A percentile compares a stretch with the other conserved stretches of the same genome.
Conservation (phyloP, 2,113 vertebrate species). For the Gadus chalcogrammus region DNA sequence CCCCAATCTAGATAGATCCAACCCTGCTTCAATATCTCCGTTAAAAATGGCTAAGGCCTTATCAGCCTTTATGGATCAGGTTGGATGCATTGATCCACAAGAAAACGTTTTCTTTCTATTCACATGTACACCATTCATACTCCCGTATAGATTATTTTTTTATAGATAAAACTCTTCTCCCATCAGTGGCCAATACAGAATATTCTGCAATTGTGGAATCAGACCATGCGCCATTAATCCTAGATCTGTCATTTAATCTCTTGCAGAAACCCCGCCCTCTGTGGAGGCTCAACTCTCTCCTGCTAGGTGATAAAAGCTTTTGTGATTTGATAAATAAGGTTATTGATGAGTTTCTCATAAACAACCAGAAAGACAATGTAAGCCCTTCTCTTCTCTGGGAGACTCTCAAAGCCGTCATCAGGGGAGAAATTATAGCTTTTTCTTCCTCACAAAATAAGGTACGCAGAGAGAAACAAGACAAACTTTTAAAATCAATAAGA, state of each 20-base stretch:
- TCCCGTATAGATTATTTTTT: not conserved
- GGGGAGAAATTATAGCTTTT: no score
- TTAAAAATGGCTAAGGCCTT: not conserved
- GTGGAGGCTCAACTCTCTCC: not conserved
- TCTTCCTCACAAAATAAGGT: no score
- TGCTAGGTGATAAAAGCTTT: not conserved
- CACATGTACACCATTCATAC: not conserved
- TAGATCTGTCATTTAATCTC: not conserved
- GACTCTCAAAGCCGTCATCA: not conserved
- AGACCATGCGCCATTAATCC: not conserved
- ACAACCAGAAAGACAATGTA: not conserved
- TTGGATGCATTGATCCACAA: not conserved
- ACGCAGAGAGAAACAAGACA: not conserved
- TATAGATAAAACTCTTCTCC: not conserved
- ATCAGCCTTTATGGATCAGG: not conserved
- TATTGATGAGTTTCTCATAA: no score
- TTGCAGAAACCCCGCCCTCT: not conserved
- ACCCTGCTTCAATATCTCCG: not conserved
- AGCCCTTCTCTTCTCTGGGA: not conserved
- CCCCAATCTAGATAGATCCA: not conserved
- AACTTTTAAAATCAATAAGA: not conserved
- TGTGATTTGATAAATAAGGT: no score
- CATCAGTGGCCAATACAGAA: not conserved
- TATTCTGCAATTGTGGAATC: not conserved
- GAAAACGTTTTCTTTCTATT: conserved; percentile 1